phyloP scores from a whole-genome alignment of 2,888 invertebrate genomes.

The Ischnura elegans region DNA sequence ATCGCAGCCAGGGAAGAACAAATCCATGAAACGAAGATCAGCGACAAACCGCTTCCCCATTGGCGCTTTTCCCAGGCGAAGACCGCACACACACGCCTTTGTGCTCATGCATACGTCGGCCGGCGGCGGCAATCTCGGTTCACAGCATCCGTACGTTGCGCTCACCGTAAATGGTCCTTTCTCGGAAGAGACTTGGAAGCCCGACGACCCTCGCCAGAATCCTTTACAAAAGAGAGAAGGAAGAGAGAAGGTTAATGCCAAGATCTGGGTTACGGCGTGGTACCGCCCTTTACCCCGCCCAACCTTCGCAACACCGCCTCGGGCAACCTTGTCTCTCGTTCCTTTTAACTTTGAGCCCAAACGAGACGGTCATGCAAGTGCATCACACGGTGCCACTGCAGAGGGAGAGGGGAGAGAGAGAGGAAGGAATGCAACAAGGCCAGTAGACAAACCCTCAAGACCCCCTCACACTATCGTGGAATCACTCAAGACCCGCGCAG shows the following conservation, averaged over 20 bases:
- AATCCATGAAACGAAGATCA: neutral
- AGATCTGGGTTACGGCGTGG: conserved; percentile 13
- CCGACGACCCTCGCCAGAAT: neutral
- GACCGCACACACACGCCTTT: neutral
- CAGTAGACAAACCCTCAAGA: neutral
- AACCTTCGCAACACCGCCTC: conserved; percentile 3
- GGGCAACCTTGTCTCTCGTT: neutral
- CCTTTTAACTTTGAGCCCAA: neutral
- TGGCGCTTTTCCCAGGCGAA: neutral
- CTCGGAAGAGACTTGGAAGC: neutral
- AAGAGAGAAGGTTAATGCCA: conserved; percentile 6
- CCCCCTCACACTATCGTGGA: neutral
- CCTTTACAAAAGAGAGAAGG: neutral
- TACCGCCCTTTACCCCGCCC: too few relatives aligned
- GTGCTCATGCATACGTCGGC: neutral
- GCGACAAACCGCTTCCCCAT: neutral
- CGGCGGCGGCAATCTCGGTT: neutral
- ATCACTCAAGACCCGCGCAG: neutral
- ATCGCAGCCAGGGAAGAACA: neutral
- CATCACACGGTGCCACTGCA: neutral
- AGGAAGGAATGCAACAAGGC: neutral
- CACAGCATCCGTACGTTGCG: neutral
- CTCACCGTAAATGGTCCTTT: neutral
- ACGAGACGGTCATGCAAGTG: neutral
- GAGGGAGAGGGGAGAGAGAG: too few relatives aligned